A percentile compares a stretch with the other conserved stretches of the same genome.
Evolutionary conservation across 2,113 vertebrate genomes (phyloP).

Genomic region (Gallinago media): DNA sequence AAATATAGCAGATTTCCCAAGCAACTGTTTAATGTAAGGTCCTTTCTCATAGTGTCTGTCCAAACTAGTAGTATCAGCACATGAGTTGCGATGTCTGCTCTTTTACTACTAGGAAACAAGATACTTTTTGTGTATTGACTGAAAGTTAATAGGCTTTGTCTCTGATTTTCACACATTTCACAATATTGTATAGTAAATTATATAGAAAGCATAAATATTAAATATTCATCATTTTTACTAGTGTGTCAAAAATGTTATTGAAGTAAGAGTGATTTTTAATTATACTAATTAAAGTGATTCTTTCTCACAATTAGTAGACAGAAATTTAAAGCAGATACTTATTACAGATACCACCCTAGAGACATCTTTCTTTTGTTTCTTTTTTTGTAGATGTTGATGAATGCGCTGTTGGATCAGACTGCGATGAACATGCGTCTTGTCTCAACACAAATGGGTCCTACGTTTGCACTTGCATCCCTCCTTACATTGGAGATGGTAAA

Average conservation of each 20-base stretch:
- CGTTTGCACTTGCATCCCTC: constrained; percentile 86
- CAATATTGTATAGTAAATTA: background rate
- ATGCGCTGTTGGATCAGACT: constrained; percentile 94
- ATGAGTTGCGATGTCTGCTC: background rate
- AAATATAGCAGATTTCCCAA: background rate
- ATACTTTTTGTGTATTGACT: background rate
- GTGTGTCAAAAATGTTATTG: background rate
- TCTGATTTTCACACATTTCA: background rate
- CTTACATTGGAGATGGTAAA: constrained; percentile 92
- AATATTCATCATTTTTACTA: background rate
- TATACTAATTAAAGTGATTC: background rate
- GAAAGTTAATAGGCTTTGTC: background rate
- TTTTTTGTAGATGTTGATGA: constrained; percentile 90
- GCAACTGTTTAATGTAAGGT: background rate
- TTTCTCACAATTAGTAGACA: background rate
- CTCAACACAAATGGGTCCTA: constrained; percentile 94
- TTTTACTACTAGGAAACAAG: background rate
- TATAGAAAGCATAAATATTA: background rate
- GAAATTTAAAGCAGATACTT: background rate
- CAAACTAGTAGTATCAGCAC: background rate
- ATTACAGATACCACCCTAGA: background rate
- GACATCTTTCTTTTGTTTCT: background rate
- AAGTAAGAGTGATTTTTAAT: background rate
- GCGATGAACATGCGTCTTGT: constrained; percentile 87
- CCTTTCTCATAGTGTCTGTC: background rate